These are phyloP conservation scores for Lota lota DNA, from an alignment of 2,113 vertebrate genomes.

Conservation along the genomic window DNA sequence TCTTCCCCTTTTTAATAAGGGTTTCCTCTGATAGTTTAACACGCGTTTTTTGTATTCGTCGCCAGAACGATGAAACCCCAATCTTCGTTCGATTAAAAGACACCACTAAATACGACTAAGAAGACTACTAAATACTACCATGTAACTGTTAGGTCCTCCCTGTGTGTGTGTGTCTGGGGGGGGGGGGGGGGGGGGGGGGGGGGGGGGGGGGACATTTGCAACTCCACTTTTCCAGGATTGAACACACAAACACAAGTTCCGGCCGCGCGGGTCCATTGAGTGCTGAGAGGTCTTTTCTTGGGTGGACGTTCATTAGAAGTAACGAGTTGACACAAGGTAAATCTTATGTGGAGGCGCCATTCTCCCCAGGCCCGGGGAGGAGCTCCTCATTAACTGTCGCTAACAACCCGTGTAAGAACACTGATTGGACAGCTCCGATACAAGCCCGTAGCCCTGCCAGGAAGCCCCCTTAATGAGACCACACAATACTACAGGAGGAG, in stretches of 20 bases:
- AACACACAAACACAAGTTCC: slow-evolving; percentile 53
- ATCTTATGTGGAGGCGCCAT: slow-evolving; percentile 86
- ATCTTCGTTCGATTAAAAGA: no score
- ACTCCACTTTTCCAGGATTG: slow-evolving; percentile 60
- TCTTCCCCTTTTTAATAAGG: no score
- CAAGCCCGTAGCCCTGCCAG: slow-evolving; percentile 89
- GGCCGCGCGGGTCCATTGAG: slow-evolving; percentile 81
- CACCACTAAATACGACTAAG: no score
- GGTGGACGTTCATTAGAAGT: slow-evolving; percentile 91
- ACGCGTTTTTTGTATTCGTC: no score
- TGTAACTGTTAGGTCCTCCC: no score
- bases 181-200: background rate
- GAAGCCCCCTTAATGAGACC: slow-evolving; percentile 96
- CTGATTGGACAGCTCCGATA: slow-evolving; percentile 93
- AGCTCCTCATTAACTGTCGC: slow-evolving; percentile 97
- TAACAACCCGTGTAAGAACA: slow-evolving; percentile 99
- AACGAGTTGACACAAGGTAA: slow-evolving; percentile 99
- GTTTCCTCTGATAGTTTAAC: no score
- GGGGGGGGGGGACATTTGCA: slow-evolving; percentile 52
- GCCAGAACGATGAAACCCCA: no score
- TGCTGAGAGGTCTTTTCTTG: slow-evolving; percentile 63
- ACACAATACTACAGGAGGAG: slow-evolving; percentile 84
- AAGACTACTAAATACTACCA: no score
- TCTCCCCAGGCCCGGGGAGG: slow-evolving; percentile 84
- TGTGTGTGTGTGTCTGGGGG: no score